Evolutionary conservation across 1,140 invertebrate genomes (phyloP).

Genomic region (Heliothis subflexa): DNA sequence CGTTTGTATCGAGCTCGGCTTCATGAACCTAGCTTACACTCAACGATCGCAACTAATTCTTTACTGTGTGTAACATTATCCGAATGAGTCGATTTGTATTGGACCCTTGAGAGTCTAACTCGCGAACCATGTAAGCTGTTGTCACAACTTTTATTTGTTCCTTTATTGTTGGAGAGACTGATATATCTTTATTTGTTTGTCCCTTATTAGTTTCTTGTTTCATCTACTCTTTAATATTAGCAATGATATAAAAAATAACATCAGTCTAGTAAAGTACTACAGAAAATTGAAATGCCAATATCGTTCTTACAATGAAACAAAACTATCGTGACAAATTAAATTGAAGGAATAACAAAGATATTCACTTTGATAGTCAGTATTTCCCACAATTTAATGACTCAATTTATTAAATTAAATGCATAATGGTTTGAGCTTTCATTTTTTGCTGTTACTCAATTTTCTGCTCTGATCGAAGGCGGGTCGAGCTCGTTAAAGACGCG

Average conservation of each 20-base stretch:
- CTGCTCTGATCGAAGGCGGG: background rate
- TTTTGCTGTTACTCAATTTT: constrained; percentile 20
- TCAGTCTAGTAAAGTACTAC: too few species aligned
- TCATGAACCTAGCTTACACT: background rate
- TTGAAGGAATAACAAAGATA: too few species aligned
- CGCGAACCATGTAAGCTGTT: background rate
- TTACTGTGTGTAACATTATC: background rate
- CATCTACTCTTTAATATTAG: too few species aligned
- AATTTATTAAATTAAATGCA: too few species aligned
- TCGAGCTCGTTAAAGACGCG: background rate
- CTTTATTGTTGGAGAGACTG: background rate
- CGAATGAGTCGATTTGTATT: background rate
- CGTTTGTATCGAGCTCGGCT: background rate
- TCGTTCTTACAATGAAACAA: too few species aligned
- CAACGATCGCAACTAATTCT: background rate
- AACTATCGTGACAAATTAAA: background rate
- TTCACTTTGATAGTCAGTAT: too few species aligned
- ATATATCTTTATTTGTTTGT: background rate
- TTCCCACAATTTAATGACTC: too few species aligned
- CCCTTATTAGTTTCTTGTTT: too few species aligned
- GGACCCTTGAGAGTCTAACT: background rate
- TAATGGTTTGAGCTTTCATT: background rate
- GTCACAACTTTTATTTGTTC: background rate
- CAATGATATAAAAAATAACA: too few species aligned
- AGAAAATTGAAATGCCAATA: too few species aligned